Conservation (phyloP, 1,140 invertebrate genomes). For the Asobara japonica region DNA sequence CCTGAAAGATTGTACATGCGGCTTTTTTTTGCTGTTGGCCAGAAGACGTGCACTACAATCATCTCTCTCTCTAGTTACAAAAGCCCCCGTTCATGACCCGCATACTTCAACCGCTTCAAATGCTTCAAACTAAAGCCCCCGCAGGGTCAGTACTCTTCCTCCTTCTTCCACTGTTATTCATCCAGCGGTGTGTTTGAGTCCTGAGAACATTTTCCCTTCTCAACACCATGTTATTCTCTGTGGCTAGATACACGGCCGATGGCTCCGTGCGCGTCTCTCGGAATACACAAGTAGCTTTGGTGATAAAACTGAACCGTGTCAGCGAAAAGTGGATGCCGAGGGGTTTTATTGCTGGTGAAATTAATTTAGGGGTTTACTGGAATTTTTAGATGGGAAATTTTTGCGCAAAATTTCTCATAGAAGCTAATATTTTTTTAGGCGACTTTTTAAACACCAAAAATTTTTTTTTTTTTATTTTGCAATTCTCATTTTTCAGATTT, state of each 20-base stretch:
- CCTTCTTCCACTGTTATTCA: not conserved
- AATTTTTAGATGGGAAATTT: too few species aligned
- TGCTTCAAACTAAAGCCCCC: not conserved
- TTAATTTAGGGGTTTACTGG: too few species aligned
- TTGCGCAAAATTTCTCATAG: too few species aligned
- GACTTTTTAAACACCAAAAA: too few species aligned
- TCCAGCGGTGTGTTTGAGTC: slow-evolving; percentile 7
- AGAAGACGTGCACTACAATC: not conserved
- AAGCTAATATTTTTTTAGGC: too few species aligned
- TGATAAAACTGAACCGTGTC: slow-evolving; percentile 36
- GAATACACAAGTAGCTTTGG: slow-evolving; percentile 34
- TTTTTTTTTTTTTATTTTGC: too few species aligned
- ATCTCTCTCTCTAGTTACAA: not conserved
- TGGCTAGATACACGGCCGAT: not conserved
- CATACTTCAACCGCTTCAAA: slow-evolving; percentile 1
- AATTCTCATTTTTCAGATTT: too few species aligned
- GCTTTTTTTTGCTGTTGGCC: too few species aligned
- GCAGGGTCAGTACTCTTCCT: slow-evolving; percentile 4
- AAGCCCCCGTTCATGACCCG: slow-evolving; percentile 12
- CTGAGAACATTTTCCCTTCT: slow-evolving; percentile 18
- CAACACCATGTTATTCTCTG: not conserved
- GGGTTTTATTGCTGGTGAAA: too few species aligned
- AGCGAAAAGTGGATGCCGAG: slow-evolving; percentile 29
- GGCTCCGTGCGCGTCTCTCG: not conserved
- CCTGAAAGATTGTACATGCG: too few species aligned